Conservation (phyloP, 2,888 invertebrate species). For the Itoplectis maculator region DNA sequence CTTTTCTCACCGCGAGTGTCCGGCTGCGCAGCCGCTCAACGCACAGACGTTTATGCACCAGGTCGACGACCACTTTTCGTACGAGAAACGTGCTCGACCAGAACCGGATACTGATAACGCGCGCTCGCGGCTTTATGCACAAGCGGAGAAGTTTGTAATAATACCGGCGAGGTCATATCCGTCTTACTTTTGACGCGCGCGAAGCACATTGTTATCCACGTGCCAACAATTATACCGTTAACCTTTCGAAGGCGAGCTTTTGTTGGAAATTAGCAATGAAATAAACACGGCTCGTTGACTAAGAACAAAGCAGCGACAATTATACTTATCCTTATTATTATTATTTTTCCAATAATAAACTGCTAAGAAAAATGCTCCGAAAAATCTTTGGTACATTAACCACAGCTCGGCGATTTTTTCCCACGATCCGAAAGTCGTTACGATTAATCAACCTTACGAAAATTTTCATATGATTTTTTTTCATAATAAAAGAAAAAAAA, state of each 20-base stretch:
- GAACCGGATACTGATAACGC: conserved; percentile 57
- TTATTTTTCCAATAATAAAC: too few species aligned
- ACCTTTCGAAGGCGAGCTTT: background rate
- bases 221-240: conserved; percentile 2
- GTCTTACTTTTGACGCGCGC: conserved; percentile 14
- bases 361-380: too few species aligned
- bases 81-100: conserved; percentile 51
- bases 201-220: conserved; percentile 12
- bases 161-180: conserved; percentile 40
- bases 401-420: too few species aligned
- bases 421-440: too few species aligned
- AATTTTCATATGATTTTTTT: too few species aligned
- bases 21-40: conserved; percentile 10
- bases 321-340: too few species aligned
- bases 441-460: too few species aligned
- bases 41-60: conserved; percentile 35
- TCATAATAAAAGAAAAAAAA: too few species aligned
- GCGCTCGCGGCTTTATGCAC: conserved; percentile 9
- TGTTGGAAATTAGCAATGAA: background rate
- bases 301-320: too few species aligned
- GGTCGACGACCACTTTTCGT: conserved; percentile 59
- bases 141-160: conserved; percentile 10
- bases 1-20: conserved; percentile 37
- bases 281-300: background rate
- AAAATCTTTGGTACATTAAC: too few species aligned